Conservation (phyloP, 1,140 invertebrate species). For the Manduca sexta region DNA sequence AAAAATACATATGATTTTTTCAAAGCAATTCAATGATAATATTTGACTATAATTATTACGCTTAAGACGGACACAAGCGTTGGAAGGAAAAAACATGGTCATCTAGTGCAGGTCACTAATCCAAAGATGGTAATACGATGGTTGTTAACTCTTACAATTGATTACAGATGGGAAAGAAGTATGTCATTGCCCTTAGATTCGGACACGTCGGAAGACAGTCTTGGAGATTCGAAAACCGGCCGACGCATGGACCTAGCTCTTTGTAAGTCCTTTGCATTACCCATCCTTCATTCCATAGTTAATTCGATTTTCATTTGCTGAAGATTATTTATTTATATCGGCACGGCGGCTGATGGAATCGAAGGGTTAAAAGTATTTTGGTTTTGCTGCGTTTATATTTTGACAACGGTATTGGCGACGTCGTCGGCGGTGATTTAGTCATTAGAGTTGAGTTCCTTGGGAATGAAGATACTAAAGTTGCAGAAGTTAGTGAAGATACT, state of each 20-base stretch:
- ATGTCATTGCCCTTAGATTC: slow-evolving; percentile 77
- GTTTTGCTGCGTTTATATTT: slow-evolving; percentile 24
- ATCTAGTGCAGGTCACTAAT: not conserved
- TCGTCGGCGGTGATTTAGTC: slow-evolving; percentile 26
- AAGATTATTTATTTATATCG: slow-evolving; percentile 66
- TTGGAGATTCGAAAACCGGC: slow-evolving; percentile 68
- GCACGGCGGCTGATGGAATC: slow-evolving; percentile 55
- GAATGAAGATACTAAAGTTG: not conserved
- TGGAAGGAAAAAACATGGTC: too few relatives aligned
- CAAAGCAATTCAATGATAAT: too few relatives aligned
- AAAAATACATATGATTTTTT: too few relatives aligned
- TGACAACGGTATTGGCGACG: slow-evolving; percentile 32
- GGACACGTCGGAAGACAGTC: slow-evolving; percentile 71
- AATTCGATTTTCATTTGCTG: slow-evolving; percentile 67
- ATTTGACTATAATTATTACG: too few relatives aligned
- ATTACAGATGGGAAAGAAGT: slow-evolving; percentile 77
- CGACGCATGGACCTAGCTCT: slow-evolving; percentile 80
- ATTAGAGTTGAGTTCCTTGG: slow-evolving; percentile 20
- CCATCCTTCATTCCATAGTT: slow-evolving; percentile 36
- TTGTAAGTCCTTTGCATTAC: slow-evolving; percentile 74
- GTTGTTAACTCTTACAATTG: too few relatives aligned
- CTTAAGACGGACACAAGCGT: too few relatives aligned
- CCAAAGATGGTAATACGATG: not conserved
- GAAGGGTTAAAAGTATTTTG: slow-evolving; percentile 33
- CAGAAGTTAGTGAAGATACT: not conserved